Evolutionary conservation across 2,888 invertebrate genomes (phyloP).

Genomic region (Ametastegia equiseti): DNA sequence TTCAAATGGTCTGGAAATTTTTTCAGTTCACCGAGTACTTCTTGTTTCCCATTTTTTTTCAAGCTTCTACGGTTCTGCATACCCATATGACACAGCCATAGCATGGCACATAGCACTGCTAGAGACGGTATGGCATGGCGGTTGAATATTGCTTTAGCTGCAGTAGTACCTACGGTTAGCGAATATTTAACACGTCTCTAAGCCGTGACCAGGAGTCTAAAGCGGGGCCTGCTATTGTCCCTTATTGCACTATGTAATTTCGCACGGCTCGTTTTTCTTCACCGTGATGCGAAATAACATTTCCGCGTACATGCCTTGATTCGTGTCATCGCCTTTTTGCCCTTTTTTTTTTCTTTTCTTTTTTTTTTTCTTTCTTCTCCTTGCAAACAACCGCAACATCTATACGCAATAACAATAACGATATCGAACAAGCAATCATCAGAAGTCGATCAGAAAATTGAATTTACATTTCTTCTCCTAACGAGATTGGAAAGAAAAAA

Average conservation of each 20-base stretch:
- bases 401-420: background rate
- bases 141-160: background rate
- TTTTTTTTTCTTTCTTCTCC: no score
- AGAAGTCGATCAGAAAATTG: background rate
- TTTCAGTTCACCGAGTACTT: no score
- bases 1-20: no score
- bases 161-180: background rate
- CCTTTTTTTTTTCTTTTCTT: no score
- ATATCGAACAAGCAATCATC: background rate
- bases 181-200: constrained; percentile 70
- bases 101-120: background rate
- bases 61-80: background rate
- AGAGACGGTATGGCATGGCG: background rate
- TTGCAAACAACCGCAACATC: background rate
- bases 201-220: constrained; percentile 70
- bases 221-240: constrained; percentile 61
- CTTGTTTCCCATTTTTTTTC: background rate
- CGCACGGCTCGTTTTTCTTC: constrained; percentile 12
- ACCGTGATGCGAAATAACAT: constrained; percentile 52
- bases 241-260: constrained; percentile 49
- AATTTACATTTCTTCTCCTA: background rate
- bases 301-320: constrained; percentile 73
- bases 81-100: background rate
- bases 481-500: no score
- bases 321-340: constrained; percentile 59